Conservation (phyloP, 1,140 invertebrate genomes). For the Drosophila pallidifrons region DNA sequence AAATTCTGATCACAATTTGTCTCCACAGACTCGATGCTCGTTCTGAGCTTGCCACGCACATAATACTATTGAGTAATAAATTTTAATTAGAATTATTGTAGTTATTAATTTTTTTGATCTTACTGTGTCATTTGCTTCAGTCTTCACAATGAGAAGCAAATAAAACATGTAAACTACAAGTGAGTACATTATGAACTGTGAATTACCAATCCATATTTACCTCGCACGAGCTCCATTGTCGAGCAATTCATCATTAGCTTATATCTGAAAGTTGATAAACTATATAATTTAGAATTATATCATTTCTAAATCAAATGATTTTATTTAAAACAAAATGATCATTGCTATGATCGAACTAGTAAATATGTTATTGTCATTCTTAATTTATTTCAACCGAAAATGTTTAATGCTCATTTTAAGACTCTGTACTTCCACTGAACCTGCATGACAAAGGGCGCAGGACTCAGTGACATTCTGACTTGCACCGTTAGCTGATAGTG, state of each 20-base stretch:
- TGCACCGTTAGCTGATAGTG: slow-evolving; percentile 51
- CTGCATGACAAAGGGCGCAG: slow-evolving; percentile 57
- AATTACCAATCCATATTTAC: too few relatives aligned
- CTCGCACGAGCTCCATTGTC: not conserved
- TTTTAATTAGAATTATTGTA: too few relatives aligned
- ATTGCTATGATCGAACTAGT: too few relatives aligned
- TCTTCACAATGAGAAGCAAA: not conserved
- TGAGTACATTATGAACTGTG: not conserved
- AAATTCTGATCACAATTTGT: slow-evolving; percentile 56
- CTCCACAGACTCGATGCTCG: slow-evolving; percentile 34
- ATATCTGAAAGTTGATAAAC: not conserved
- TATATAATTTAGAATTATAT: not conserved
- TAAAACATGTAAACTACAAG: not conserved
- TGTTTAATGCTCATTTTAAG: slow-evolving; percentile 25
- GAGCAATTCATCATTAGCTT: not conserved
- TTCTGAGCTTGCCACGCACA: slow-evolving; percentile 2
- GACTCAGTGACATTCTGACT: slow-evolving; percentile 40
- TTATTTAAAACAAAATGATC: too few relatives aligned
- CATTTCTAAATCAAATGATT: too few relatives aligned
- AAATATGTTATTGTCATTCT: too few relatives aligned
- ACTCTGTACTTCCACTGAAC: slow-evolving; percentile 60
- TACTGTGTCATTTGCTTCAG: not conserved
- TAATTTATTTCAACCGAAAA: not conserved
- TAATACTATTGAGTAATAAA: too few relatives aligned
- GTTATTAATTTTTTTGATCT: not conserved